These are phyloP conservation scores for Diabrotica balteata DNA, from an alignment of 2,888 invertebrate genomes.

Conservation along the genomic window DNA sequence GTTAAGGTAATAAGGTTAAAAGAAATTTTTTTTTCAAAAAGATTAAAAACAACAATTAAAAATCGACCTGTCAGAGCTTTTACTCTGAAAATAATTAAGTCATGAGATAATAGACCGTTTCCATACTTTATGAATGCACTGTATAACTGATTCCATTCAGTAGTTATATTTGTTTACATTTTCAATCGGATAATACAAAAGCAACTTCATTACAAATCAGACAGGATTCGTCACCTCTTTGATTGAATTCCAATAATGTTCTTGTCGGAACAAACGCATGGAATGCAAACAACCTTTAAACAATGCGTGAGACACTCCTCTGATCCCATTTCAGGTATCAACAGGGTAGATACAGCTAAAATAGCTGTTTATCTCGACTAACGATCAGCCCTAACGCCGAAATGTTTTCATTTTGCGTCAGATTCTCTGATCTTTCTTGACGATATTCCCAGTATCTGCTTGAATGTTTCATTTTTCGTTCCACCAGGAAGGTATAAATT, in stretches of 20 bases:
- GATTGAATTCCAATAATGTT: constrained; percentile 15
- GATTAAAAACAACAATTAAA: too few species aligned
- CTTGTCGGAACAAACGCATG: constrained; percentile 33
- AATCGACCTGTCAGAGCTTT: too few species aligned
- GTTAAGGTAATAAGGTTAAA: too few species aligned
- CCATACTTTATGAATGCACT: too few species aligned
- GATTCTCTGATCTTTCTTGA: constrained; percentile 30
- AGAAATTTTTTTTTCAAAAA: too few species aligned
- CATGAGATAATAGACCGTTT: too few species aligned
- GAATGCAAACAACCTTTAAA: constrained; percentile 48
- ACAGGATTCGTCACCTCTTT: constrained; percentile 2
- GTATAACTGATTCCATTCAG: too few species aligned
- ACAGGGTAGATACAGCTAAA: constrained; percentile 40
- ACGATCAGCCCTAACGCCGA: constrained; percentile 43
- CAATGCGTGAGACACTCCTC: constrained; percentile 41
- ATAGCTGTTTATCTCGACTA: constrained; percentile 44
- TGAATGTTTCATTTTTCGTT: constrained; percentile 32
- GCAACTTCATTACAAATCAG: too few species aligned
- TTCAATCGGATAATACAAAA: too few species aligned
- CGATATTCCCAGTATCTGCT: constrained; percentile 27
- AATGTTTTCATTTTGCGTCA: constrained; percentile 47
- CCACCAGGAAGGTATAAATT: constrained; percentile 20
- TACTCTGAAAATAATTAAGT: too few species aligned
- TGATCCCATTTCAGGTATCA: constrained; percentile 47
- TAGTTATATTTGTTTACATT: too few species aligned